phyloP scores from a whole-genome alignment of 1,140 invertebrate genomes.

The Drosophila punjabiensis region DNA sequence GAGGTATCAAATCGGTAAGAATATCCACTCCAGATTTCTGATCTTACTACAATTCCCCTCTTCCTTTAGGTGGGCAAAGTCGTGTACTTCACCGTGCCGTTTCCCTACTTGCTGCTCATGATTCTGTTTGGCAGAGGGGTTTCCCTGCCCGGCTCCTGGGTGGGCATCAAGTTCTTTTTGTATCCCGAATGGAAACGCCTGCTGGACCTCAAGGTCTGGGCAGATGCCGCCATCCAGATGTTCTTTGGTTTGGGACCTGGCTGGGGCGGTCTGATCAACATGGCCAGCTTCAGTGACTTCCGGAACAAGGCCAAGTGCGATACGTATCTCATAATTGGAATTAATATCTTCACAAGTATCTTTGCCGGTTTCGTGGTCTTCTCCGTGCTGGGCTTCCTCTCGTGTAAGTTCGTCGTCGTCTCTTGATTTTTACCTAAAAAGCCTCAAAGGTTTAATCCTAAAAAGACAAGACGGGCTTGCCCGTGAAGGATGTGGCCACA shows the following conservation, averaged over 20 bases:
- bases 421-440: background rate
- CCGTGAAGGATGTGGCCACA: constrained; percentile 94
- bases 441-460: background rate
- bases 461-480: constrained; percentile 90
- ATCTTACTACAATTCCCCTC: no score
- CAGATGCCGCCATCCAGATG: constrained; percentile 95
- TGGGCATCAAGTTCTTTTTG: constrained; percentile 93
- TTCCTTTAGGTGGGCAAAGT: constrained; percentile 86
- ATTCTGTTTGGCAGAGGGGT: constrained; percentile 90
- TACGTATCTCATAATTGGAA: constrained; percentile 89
- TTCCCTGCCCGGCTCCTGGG: constrained; percentile 91
- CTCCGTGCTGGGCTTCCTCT: constrained; percentile 97
- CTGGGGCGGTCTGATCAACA: constrained; percentile 96
- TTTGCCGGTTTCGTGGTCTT: constrained; percentile 98
- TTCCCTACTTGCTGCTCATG: constrained; percentile 93
- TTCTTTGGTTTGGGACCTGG: constrained; percentile 97
- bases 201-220: constrained; percentile 92
- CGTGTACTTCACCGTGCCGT: constrained; percentile 94
- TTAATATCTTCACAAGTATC: constrained; percentile 96
- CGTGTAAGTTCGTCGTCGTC: constrained; percentile 70
- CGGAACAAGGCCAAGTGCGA: constrained; percentile 91
- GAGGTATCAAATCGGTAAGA: constrained; percentile 91
- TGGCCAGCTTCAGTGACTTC: constrained; percentile 96
- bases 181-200: constrained; percentile 93
- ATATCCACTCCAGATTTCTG: background rate